Evolutionary conservation across 2,113 vertebrate genomes (phyloP).

Genomic region (Ammodytes dubius): DNA sequence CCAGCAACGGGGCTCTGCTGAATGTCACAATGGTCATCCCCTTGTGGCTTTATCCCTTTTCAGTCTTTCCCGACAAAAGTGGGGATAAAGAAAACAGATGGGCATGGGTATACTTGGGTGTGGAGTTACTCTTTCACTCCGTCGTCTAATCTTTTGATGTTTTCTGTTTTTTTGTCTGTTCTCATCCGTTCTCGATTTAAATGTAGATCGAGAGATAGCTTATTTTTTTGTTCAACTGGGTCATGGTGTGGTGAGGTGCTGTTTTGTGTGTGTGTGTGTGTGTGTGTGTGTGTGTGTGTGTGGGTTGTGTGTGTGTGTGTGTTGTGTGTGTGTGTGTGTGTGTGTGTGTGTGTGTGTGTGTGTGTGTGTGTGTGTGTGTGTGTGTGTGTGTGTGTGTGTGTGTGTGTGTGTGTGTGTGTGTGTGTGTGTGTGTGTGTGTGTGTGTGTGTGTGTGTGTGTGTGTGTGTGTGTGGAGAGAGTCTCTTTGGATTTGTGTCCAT

Average conservation of each 20-base stretch:
- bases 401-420: constrained; percentile 19
- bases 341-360: constrained; percentile 48
- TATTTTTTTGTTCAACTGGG: constrained; percentile 42
- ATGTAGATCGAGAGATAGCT: constrained; percentile 66
- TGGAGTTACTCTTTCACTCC: constrained; percentile 72
- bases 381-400: constrained; percentile 57
- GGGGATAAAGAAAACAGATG: constrained; percentile 67
- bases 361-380: constrained; percentile 19
- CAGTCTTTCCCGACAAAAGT: constrained; percentile 67
- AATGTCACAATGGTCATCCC: constrained; percentile 65
- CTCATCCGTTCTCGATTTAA: constrained; percentile 55
- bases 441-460: constrained; percentile 18
- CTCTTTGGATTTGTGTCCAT: constrained; percentile 61
- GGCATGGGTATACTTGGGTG: constrained; percentile 61
- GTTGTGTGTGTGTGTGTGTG: constrained; percentile 39
- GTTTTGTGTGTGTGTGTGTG: constrained; percentile 44
- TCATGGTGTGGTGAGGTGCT: constrained; percentile 38
- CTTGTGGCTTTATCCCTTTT: constrained; percentile 61
- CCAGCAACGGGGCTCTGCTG: constrained; percentile 41
- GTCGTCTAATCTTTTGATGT: constrained; percentile 67
- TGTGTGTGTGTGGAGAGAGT: constrained; percentile 57
- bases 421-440: constrained; percentile 59
- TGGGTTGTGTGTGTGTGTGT: constrained; percentile 48
- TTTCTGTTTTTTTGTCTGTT: constrained; percentile 48
- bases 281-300: constrained; percentile 46